Evolutionary conservation across 2,888 invertebrate genomes (phyloP).

Genomic region (Limnephilus lunatus): DNA sequence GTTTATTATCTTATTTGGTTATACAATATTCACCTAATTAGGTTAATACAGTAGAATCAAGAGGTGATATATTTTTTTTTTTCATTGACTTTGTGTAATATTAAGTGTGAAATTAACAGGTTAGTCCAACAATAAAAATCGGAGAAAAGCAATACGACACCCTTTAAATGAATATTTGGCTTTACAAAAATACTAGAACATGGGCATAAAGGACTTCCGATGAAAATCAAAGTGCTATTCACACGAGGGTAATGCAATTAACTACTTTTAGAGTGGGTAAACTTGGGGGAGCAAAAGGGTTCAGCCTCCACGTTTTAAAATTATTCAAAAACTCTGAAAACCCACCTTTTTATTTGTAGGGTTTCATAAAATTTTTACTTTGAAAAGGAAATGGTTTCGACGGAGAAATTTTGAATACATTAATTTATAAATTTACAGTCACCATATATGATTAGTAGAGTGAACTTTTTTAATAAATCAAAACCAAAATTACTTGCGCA

Average conservation of each 20-base stretch:
- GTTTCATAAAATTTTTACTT: neutral
- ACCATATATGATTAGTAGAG: neutral
- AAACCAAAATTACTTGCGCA: no score
- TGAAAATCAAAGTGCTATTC: neutral
- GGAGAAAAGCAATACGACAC: neutral
- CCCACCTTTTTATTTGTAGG: neutral
- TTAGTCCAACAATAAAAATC: no score
- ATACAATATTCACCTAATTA: no score
- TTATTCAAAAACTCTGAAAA: neutral
- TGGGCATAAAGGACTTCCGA: neutral
- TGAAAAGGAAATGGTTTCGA: neutral
- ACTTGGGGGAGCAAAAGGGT: neutral
- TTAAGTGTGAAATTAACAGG: no score
- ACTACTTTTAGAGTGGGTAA: conserved; percentile 16
- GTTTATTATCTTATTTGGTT: no score
- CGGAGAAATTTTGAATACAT: neutral
- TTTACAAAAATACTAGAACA: neutral
- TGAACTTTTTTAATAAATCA: no score
- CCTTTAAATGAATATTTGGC: neutral
- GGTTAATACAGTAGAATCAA: no score
- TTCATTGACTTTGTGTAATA: no score
- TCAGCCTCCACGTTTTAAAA: neutral
- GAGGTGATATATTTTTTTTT: no score
- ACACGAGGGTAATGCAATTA: neutral
- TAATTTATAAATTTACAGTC: neutral